phyloP scores from a whole-genome alignment of 2,797 vertebrate species.

The Lepilemur septentrionalis region DNA sequence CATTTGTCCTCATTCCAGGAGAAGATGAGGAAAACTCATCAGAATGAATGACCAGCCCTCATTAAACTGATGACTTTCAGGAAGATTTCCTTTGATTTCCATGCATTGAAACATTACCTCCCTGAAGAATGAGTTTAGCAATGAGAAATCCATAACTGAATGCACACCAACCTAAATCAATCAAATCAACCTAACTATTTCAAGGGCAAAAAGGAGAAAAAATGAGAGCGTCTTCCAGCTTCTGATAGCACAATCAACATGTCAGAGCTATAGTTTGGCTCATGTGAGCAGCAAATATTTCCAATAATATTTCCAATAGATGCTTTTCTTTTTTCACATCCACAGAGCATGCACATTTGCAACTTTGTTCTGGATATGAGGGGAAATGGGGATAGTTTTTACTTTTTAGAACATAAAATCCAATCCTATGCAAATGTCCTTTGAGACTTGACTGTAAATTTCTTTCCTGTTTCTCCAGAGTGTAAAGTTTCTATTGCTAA shows the following conservation, averaged over 20 bases:
- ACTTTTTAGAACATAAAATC: not conserved
- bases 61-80: slow-evolving; percentile 67
- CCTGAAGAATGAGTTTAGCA: slow-evolving; percentile 63
- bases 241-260: slow-evolving; percentile 65
- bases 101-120: slow-evolving; percentile 57
- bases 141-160: slow-evolving; percentile 73
- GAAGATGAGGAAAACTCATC: slow-evolving; percentile 61
- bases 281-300: not conserved
- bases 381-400: not conserved
- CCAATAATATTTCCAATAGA: not conserved
- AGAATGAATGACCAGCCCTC: slow-evolving; percentile 65
- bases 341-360: not conserved
- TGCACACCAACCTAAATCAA: slow-evolving; percentile 35
- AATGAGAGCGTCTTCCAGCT: slow-evolving; percentile 41
- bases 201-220: slow-evolving; percentile 69
- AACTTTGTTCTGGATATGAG: not conserved
- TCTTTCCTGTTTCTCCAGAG: not conserved
- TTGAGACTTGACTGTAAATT: not conserved
- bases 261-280: not conserved
- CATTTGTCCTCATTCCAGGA: slow-evolving; percentile 48
- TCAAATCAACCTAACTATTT: slow-evolving; percentile 73
- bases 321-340: not conserved
- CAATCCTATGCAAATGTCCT: not conserved
- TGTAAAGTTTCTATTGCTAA: slow-evolving; percentile 40
- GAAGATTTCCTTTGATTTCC: slow-evolving; percentile 57